These are phyloP conservation scores for Epicampocera succincta DNA, from an alignment of 2,888 invertebrate species.

Conservation along the genomic window DNA sequence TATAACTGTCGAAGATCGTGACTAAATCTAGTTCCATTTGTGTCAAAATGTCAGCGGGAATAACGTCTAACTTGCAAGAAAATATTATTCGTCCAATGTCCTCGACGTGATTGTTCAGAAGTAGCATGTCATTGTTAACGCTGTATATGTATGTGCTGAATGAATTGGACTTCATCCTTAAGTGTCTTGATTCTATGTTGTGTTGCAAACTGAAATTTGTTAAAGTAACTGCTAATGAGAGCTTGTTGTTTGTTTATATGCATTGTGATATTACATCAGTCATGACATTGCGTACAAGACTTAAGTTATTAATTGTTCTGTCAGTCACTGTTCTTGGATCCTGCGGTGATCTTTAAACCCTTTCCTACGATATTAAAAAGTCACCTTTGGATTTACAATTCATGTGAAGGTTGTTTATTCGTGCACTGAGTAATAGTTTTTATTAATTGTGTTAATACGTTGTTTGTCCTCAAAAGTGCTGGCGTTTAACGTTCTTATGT, in stretches of 20 bases:
- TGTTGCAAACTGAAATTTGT: not conserved
- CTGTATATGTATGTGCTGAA: slow-evolving; percentile 53
- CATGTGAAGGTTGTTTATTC: slow-evolving; percentile 40
- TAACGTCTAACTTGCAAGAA: slow-evolving; percentile 64
- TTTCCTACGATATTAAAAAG: slow-evolving; percentile 51
- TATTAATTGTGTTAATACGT: slow-evolving; percentile 48
- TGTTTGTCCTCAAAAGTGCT: slow-evolving; percentile 42
- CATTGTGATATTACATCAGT: slow-evolving; percentile 5
- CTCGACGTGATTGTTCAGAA: slow-evolving; percentile 53
- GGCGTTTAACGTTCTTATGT: slow-evolving; percentile 37
- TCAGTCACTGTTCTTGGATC: slow-evolving; percentile 45
- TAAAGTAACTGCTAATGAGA: slow-evolving; percentile 14
- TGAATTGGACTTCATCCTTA: slow-evolving; percentile 7
- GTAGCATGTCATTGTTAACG: slow-evolving; percentile 57
- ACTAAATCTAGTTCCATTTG: slow-evolving; percentile 55
- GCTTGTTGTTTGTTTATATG: slow-evolving; percentile 19
- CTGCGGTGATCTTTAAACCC: slow-evolving; percentile 37
- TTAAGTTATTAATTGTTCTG: slow-evolving; percentile 22
- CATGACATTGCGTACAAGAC: slow-evolving; percentile 2
- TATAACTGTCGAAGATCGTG: slow-evolving; percentile 60
- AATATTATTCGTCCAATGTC: slow-evolving; percentile 64
- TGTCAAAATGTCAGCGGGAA: slow-evolving; percentile 61
- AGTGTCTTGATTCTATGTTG: slow-evolving; percentile 18
- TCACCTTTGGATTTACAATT: slow-evolving; percentile 54
- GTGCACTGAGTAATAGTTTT: slow-evolving; percentile 49